Evolutionary conservation across 2,797 vertebrate species (phyloP).

Genomic region (Sphenodon punctatus): DNA sequence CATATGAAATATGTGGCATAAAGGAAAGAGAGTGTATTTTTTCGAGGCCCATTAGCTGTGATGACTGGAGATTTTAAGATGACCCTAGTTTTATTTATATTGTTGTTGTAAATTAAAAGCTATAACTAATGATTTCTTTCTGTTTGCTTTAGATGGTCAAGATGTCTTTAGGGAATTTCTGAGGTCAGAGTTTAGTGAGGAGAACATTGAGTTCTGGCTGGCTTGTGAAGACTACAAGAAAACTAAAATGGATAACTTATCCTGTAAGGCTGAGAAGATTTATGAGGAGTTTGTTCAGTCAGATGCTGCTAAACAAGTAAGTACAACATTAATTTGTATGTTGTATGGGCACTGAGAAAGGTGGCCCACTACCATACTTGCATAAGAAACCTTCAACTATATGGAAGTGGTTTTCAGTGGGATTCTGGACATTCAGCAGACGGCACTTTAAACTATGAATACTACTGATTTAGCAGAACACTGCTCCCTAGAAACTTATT

Average conservation of each 20-base stretch:
- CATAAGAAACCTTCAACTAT: not conserved
- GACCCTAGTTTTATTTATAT: not conserved
- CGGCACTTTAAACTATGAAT: not conserved
- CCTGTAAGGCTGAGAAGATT: conserved; percentile 76
- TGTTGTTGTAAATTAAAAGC: not conserved
- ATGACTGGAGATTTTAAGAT: not conserved
- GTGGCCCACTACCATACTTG: too few species aligned
- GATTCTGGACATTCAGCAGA: not conserved
- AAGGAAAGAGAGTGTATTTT: not conserved
- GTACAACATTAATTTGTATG: too few species aligned
- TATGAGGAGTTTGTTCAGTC: conserved; percentile 77
- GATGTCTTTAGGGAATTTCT: conserved; percentile 74
- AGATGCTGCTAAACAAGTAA: conserved; percentile 77
- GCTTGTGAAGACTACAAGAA: conserved; percentile 81
- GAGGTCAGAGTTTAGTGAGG: conserved; percentile 81
- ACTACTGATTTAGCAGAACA: not conserved
- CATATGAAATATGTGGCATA: not conserved
- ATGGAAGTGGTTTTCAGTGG: not conserved
- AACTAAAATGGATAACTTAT: conserved; percentile 68
- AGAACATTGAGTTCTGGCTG: conserved; percentile 82
- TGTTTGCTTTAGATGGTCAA: conserved; percentile 69
- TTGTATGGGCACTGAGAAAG: too few species aligned
- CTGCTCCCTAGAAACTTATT: too few species aligned
- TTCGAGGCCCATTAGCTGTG: not conserved
- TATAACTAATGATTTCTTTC: not conserved